phyloP scores from a whole-genome alignment of 2,888 invertebrate species.

The Adelphocoris suturalis region DNA sequence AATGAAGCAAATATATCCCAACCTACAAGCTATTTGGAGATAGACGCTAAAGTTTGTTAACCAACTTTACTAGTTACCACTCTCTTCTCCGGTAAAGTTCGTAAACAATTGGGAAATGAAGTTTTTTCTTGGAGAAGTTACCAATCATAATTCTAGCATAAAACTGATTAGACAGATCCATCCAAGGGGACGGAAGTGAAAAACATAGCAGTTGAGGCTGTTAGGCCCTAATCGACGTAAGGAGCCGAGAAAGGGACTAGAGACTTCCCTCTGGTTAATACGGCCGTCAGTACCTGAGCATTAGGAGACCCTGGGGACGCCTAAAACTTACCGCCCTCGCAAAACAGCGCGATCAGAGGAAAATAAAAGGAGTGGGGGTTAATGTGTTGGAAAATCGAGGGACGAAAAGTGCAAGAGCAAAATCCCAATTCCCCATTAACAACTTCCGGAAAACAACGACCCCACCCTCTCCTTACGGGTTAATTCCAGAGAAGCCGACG shows the following conservation, averaged over 20 bases:
- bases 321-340: slow-evolving; percentile 46
- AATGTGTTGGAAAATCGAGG: slow-evolving; percentile 67
- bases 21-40: too few species aligned
- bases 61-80: too few species aligned
- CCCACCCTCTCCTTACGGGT: slow-evolving; percentile 14
- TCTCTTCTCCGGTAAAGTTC: too few species aligned
- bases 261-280: slow-evolving; percentile 41
- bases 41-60: too few species aligned
- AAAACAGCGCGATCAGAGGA: slow-evolving; percentile 51
- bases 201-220: too few species aligned
- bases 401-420: slow-evolving; percentile 64
- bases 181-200: too few species aligned
- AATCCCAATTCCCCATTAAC: slow-evolving; percentile 61
- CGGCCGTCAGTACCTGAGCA: slow-evolving; percentile 49
- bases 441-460: slow-evolving; percentile 51
- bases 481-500: slow-evolving; percentile 13
- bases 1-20: too few species aligned
- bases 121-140: too few species aligned
- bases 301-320: slow-evolving; percentile 45
- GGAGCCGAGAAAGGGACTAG: not conserved
- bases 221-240: too few species aligned
- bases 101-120: too few species aligned
- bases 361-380: not conserved
- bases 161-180: too few species aligned
- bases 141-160: too few species aligned